Percentiles rank a stretch among this genome's conserved stretches.
Conservation (phyloP, 1,140 invertebrate genomes). For the Aphaenogaster floridana region DNA sequence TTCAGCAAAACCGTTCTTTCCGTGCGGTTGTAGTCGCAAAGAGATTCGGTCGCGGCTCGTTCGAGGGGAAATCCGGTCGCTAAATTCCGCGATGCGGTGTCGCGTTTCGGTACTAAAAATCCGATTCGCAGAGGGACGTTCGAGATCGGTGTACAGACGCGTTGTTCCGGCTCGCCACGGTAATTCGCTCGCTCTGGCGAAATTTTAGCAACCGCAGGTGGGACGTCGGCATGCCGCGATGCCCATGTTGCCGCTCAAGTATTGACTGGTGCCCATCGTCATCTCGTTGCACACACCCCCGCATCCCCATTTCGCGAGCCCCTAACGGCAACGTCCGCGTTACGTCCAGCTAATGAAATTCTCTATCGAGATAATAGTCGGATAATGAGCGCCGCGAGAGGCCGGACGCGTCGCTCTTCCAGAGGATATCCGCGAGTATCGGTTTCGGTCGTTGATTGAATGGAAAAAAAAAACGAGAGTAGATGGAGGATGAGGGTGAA, state of each 20-base stretch:
- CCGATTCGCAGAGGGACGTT: background rate
- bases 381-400: conserved; percentile 24
- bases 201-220: conserved; percentile 20
- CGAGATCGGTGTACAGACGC: background rate
- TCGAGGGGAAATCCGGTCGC: background rate
- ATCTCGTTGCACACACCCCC: background rate
- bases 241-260: conserved; percentile 35
- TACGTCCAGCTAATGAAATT: conserved; percentile 56
- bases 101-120: background rate
- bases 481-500: background rate
- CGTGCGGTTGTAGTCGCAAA: background rate
- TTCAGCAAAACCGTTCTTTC: too few species aligned
- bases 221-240: conserved; percentile 3
- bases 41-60: background rate
- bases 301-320: background rate
- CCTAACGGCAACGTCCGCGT: background rate
- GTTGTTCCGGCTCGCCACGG: background rate
- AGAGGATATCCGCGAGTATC: conserved; percentile 17
- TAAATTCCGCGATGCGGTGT: background rate
- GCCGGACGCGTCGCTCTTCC: background rate
- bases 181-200: conserved; percentile 17
- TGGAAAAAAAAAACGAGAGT: background rate
- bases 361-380: conserved; percentile 23
- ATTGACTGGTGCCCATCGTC: conserved; percentile 41
- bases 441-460: background rate